Percentiles rank a stretch among this genome's conserved stretches.
Conservation (phyloP, 2,113 vertebrate species). For the Lasiurus cinereus region DNA sequence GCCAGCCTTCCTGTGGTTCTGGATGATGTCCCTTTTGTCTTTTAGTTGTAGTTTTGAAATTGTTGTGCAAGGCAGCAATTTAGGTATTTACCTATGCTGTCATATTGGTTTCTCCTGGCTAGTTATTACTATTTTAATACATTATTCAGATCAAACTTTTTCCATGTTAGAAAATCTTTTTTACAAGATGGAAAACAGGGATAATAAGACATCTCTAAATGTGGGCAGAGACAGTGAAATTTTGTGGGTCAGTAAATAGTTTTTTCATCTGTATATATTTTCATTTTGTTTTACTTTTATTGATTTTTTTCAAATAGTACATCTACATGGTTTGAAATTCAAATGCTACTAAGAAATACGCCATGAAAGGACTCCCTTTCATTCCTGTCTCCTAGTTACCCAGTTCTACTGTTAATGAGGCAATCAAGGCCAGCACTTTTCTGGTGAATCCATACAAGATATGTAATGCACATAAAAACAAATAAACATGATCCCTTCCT, state of each 20-base stretch:
- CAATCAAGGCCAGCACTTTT: neutral
- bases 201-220: neutral
- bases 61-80: no score
- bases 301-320: constrained; percentile 32
- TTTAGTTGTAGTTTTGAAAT: no score
- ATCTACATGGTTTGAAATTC: constrained; percentile 43
- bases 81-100: no score
- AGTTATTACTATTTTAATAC: neutral
- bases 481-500: neutral
- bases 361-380: neutral
- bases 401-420: neutral
- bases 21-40: no score
- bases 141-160: neutral
- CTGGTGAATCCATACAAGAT: neutral
- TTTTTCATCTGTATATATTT: neutral
- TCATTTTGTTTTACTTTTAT: neutral
- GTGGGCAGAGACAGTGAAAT: neutral
- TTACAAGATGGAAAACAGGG: constrained; percentile 10
- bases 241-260: neutral
- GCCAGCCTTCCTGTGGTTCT: no score
- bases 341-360: constrained; percentile 7
- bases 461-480: neutral
- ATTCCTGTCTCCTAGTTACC: neutral
- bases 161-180: constrained; percentile 27
- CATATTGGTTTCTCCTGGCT: no score